Evolutionary conservation across 2,113 vertebrate genomes (phyloP).

Genomic region (Rhizomys pruinosus): DNA sequence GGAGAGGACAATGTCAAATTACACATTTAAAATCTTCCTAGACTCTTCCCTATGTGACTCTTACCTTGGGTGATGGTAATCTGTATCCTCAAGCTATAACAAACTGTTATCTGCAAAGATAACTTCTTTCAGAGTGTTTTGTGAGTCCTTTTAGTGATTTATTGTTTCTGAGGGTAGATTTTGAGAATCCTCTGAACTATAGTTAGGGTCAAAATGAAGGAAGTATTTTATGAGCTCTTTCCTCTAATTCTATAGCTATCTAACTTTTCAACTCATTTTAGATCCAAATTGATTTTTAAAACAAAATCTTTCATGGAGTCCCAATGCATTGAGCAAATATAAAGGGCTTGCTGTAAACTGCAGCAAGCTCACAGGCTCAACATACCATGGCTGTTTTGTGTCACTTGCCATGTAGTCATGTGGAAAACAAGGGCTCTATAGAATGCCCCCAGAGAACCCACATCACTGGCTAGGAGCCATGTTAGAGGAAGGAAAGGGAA

Average conservation of each 20-base stretch:
- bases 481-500: background rate
- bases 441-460: background rate
- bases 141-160: background rate
- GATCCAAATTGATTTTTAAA: slow-evolving; percentile 22
- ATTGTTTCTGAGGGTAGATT: background rate
- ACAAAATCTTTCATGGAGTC: background rate
- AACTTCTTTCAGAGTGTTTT: background rate
- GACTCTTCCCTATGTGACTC: background rate
- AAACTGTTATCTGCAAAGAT: background rate
- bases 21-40: background rate
- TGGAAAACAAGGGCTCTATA: background rate
- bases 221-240: background rate
- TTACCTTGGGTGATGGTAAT: background rate
- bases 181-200: background rate
- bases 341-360: background rate
- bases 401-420: background rate
- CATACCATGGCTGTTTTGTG: background rate
- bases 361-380: background rate
- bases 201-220: background rate
- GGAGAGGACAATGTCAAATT: background rate
- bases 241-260: background rate
- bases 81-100: background rate
- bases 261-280: background rate
- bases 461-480: background rate
- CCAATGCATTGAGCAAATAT: background rate